Percentiles rank a stretch among this genome's conserved stretches.
These are phyloP conservation scores for Nemopilema nomurai DNA, from an alignment of 30 jellyfish, hydroid and myxozoan species.

Conservation along the genomic window DNA sequence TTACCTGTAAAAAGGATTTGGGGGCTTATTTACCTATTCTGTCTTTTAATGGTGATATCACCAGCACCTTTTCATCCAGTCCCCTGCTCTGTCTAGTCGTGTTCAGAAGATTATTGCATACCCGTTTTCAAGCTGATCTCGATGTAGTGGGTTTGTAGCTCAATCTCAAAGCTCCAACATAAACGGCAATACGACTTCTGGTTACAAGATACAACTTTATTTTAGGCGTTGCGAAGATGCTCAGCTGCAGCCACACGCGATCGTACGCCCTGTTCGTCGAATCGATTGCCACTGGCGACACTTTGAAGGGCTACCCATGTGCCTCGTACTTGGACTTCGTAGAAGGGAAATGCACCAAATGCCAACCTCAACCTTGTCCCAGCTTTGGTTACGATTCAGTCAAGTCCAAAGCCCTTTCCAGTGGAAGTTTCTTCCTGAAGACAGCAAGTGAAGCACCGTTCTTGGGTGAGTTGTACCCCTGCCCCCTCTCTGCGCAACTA, in stretches of 20 bases:
- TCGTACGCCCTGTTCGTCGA: slow-evolving; percentile 52
- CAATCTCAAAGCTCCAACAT: no score
- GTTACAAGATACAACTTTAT: background rate
- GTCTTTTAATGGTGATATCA: no score
- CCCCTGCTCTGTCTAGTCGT: no score
- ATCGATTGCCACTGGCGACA: slow-evolving; percentile 36
- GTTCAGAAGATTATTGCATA: no score
- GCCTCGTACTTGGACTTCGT: slow-evolving; percentile 40
- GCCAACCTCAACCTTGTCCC: slow-evolving; percentile 68
- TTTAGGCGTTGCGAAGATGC: slow-evolving; percentile 52
- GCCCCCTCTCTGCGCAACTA: no score
- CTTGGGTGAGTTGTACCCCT: slow-evolving; percentile 50
- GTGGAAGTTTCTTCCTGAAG: slow-evolving; percentile 49
- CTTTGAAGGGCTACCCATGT: slow-evolving; percentile 56
- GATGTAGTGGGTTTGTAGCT: no score
- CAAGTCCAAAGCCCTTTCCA: slow-evolving; percentile 22
- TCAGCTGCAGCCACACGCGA: slow-evolving; percentile 83
- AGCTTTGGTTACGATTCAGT: slow-evolving; percentile 63
- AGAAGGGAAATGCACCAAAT: slow-evolving; percentile 44
- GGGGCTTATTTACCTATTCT: no score
- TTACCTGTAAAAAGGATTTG: no score
- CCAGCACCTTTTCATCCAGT: no score
- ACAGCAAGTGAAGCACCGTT: slow-evolving; percentile 54
- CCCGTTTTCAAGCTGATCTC: no score
- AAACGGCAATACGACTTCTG: no score